phyloP scores from a whole-genome alignment of 2,113 vertebrate species.

The Muntiacus reevesi region DNA sequence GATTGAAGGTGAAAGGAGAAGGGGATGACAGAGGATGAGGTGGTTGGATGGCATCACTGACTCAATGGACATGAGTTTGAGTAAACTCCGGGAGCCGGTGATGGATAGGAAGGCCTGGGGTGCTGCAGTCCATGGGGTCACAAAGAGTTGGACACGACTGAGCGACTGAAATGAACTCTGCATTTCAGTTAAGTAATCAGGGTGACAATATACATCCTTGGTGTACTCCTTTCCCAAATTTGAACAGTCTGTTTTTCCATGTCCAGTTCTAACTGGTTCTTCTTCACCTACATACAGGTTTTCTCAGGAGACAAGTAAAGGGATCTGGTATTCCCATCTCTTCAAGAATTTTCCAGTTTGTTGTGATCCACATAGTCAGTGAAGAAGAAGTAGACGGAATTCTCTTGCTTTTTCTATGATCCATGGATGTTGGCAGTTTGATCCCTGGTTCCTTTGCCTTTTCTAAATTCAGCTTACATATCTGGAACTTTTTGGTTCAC shows the following conservation, averaged over 20 bases:
- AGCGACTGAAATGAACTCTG: not conserved
- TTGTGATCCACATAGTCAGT: not conserved
- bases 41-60: not conserved
- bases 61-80: not conserved
- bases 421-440: not conserved
- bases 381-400: not conserved
- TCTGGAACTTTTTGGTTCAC: not conserved
- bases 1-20: not conserved
- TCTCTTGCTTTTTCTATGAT: not conserved
- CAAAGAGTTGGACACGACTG: not conserved
- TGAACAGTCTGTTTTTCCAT: not conserved
- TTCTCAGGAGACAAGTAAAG: not conserved
- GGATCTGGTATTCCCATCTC: not conserved
- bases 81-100: fast-evolving
- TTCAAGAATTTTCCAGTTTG: not conserved
- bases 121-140: not conserved
- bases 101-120: not conserved
- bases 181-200: not conserved
- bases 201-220: not conserved
- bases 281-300: not conserved
- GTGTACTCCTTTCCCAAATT: not conserved
- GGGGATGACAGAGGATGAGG: not conserved
- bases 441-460: not conserved
- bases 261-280: not conserved
- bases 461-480: not conserved